These are phyloP conservation scores for Trichopria drosophilae DNA, from an alignment of 2,888 invertebrate genomes.

Conservation along the genomic window DNA sequence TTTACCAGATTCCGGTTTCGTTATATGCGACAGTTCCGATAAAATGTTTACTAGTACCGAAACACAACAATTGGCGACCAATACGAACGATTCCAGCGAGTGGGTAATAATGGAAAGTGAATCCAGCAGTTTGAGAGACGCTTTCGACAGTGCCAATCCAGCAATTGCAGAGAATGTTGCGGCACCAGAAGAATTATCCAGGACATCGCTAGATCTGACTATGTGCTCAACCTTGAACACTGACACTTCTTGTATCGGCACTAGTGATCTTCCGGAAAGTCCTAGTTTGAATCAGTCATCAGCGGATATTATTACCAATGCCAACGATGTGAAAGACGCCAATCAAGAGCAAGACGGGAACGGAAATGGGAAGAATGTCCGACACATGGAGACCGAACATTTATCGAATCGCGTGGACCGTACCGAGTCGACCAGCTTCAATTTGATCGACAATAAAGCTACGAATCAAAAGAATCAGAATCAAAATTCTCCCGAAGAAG, in stretches of 20 bases:
- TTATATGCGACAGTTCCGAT: conserved; percentile 49
- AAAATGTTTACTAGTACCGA: conserved; percentile 50
- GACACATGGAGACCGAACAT: background rate
- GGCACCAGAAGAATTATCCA: conserved; percentile 49
- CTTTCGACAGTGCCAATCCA: conserved; percentile 44
- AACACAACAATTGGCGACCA: conserved; percentile 42
- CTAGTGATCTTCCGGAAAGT: conserved; percentile 49
- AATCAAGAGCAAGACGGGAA: conserved; percentile 32
- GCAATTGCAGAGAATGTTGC: conserved; percentile 48
- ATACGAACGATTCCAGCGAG: conserved; percentile 48
- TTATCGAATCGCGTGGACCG: conserved; percentile 7
- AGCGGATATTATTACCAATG: conserved; percentile 42
- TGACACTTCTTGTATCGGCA: conserved; percentile 49
- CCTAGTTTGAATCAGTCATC: conserved; percentile 42
- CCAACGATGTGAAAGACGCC: conserved; percentile 24
- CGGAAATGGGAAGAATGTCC: conserved; percentile 29
- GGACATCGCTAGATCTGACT: conserved; percentile 50
- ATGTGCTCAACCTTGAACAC: conserved; percentile 51
- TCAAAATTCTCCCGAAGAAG: conserved; percentile 20
- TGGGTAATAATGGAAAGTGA: conserved; percentile 52
- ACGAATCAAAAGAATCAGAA: conserved; percentile 20
- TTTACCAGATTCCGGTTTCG: conserved; percentile 50
- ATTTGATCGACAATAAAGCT: conserved; percentile 18
- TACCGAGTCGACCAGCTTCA: conserved; percentile 17
- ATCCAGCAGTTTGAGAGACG: conserved; percentile 46